phyloP scores from a whole-genome alignment of 2,113 vertebrate species.

The Melanerpes aurifrons region DNA sequence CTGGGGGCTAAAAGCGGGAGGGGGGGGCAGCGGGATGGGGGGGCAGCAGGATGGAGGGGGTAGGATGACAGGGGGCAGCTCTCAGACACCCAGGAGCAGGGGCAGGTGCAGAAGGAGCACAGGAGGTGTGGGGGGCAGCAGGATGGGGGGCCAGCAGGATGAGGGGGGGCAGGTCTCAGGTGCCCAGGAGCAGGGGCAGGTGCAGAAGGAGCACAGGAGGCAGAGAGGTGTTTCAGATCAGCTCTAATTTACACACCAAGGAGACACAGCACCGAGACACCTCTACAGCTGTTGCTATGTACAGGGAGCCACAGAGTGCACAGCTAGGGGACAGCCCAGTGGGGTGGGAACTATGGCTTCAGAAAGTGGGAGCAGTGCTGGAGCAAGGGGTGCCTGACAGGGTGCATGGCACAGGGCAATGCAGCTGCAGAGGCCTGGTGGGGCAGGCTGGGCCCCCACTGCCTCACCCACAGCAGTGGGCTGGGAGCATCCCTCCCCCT shows the following conservation, averaged over 20 bases:
- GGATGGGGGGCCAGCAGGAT: no score
- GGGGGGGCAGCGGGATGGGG: no score
- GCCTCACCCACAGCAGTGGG: background rate
- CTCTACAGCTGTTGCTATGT: constrained; percentile 77
- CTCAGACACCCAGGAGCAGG: no score
- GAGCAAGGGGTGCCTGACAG: constrained; percentile 47
- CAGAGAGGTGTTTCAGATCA: constrained; percentile 70
- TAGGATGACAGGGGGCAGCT: no score
- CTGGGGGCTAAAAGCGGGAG: background rate
- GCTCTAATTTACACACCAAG: constrained; percentile 79
- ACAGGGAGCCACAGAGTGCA: constrained; percentile 76
- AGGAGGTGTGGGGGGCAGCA: no score
- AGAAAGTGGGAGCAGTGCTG: constrained; percentile 80
- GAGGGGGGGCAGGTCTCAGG: no score
- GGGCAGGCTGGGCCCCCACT: background rate
- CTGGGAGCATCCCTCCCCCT: background rate
- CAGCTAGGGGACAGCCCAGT: constrained; percentile 80
- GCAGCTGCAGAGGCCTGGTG: constrained; percentile 39
- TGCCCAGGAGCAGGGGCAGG: no score
- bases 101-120: no score
- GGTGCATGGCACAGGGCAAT: constrained; percentile 63
- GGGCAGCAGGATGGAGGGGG: no score
- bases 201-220: constrained; percentile 61
- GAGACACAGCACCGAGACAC: constrained; percentile 76
- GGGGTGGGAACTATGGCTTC: constrained; percentile 82